These are phyloP conservation scores for Labroides dimidiatus DNA, from an alignment of 2,797 vertebrate genomes.

Conservation along the genomic window DNA sequence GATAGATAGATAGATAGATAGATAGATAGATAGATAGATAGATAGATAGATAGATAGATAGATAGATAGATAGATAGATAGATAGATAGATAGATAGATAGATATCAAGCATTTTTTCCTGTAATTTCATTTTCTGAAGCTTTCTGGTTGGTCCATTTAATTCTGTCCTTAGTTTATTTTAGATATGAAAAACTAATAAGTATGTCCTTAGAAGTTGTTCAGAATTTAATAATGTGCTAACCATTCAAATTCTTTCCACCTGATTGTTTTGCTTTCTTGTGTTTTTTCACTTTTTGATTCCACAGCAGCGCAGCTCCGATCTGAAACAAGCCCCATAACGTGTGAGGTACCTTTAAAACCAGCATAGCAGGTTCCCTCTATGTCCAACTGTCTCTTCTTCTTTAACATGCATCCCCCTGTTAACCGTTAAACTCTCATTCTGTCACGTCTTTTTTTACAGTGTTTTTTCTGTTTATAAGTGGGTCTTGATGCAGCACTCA, in stretches of 20 bases:
- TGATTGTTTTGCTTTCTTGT: constrained; percentile 19
- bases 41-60: too few relatives aligned
- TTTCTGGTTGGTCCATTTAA: too few relatives aligned
- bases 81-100: too few relatives aligned
- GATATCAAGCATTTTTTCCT: too few relatives aligned
- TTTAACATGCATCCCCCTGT: constrained; percentile 50
- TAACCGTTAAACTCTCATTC: constrained; percentile 1
- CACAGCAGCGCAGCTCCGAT: constrained; percentile 63
- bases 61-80: too few relatives aligned
- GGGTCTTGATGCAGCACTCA: constrained; percentile 13
- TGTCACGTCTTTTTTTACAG: not conserved
- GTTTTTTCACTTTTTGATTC: constrained; percentile 40
- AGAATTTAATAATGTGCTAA: not conserved
- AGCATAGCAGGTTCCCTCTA: constrained; percentile 29
- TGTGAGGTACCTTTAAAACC: constrained; percentile 57
- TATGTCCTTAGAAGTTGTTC: too few relatives aligned
- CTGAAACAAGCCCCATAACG: constrained; percentile 59
- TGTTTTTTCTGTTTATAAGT: constrained; percentile 21
- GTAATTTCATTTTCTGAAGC: too few relatives aligned
- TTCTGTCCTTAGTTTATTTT: too few relatives aligned
- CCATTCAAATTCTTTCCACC: not conserved
- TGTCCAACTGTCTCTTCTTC: constrained; percentile 12
- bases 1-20: too few relatives aligned
- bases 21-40: too few relatives aligned
- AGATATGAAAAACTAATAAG: too few relatives aligned